Evolutionary conservation across 1,140 invertebrate species (phyloP).

Genomic region (Ephestia elutella): DNA sequence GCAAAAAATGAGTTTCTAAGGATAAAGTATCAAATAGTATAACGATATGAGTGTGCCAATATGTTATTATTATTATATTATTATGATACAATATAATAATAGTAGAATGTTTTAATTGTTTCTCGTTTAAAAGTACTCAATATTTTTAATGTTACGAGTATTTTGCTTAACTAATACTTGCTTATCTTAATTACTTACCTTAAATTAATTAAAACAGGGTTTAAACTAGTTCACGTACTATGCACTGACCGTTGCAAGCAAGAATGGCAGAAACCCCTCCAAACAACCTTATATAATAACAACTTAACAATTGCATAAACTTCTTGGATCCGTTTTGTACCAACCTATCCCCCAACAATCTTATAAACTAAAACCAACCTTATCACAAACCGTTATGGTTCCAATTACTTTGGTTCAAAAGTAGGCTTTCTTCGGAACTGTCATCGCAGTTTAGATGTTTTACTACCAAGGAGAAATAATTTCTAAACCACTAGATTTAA

Average conservation of each 20-base stretch:
- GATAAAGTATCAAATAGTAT: too few relatives aligned
- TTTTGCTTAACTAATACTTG: too few relatives aligned
- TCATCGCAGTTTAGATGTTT: not conserved
- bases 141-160: too few relatives aligned
- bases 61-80: too few relatives aligned
- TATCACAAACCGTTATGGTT: slow-evolving; percentile 3
- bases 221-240: slow-evolving; percentile 49
- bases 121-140: too few relatives aligned
- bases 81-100: too few relatives aligned
- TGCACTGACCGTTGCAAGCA: slow-evolving; percentile 51
- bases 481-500: slow-evolving; percentile 16
- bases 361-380: slow-evolving; percentile 7
- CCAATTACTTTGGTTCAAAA: slow-evolving; percentile 1
- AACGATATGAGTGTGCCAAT: too few relatives aligned
- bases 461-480: slow-evolving; percentile 13
- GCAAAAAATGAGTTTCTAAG: too few relatives aligned
- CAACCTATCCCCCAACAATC: slow-evolving; percentile 12
- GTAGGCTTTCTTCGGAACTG: slow-evolving; percentile 13
- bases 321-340: slow-evolving; percentile 49
- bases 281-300: slow-evolving; percentile 69
- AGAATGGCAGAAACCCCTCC: slow-evolving; percentile 40
- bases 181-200: slow-evolving; percentile 22
- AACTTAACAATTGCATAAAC: slow-evolving; percentile 71
- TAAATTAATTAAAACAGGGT: slow-evolving; percentile 11
- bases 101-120: too few relatives aligned